A percentile compares a stretch with the other conserved stretches of the same genome.
These are phyloP conservation scores for Heliconius hermathena DNA, from an alignment of 1,140 invertebrate species.

Conservation along the genomic window DNA sequence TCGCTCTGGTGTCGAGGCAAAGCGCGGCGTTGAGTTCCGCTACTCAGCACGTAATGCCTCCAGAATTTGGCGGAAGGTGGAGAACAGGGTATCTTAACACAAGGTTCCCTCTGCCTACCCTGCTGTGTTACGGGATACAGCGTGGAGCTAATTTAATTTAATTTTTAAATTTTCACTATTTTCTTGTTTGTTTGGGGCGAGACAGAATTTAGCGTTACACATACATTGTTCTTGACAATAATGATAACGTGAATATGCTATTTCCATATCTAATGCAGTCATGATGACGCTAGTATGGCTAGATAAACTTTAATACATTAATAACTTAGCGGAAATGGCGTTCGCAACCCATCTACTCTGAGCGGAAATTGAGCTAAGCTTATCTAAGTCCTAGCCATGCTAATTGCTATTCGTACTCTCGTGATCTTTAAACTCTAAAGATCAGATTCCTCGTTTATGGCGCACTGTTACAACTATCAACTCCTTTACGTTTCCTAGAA, in stretches of 20 bases:
- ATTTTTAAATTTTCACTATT: no score
- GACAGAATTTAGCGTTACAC: background rate
- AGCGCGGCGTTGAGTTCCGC: no score
- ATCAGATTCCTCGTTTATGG: constrained; percentile 9
- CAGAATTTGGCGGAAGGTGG: no score
- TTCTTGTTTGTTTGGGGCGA: background rate
- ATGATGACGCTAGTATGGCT: background rate
- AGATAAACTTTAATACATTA: constrained; percentile 33
- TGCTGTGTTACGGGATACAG: no score
- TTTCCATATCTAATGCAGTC: background rate
- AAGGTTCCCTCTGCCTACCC: no score
- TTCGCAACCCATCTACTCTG: constrained; percentile 36
- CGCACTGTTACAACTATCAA: constrained; percentile 2
- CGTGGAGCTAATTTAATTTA: no score
- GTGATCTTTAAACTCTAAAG: constrained; percentile 26
- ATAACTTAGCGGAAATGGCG: constrained; percentile 35
- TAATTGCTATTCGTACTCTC: constrained; percentile 40
- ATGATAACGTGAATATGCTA: background rate
- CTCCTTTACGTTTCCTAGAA: background rate
- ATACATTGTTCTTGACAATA: background rate
- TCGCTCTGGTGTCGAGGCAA: no score
- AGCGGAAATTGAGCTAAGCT: constrained; percentile 45
- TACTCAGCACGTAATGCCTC: no score
- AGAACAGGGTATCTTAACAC: no score
- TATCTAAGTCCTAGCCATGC: constrained; percentile 39